Conservation (phyloP, 2,888 invertebrate genomes). For the Xestia xanthographa region DNA sequence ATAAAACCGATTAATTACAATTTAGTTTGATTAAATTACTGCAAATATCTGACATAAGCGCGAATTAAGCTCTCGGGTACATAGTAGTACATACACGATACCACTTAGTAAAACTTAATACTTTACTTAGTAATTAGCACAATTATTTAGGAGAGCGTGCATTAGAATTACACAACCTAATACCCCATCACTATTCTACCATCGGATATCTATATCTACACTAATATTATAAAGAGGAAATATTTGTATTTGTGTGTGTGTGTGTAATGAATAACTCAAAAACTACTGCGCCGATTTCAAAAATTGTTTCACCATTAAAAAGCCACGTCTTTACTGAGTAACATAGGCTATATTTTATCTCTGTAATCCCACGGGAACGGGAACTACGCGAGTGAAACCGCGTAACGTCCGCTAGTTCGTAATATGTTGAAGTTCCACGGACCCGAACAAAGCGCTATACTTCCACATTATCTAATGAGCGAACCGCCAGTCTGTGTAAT, state of each 20-base stretch:
- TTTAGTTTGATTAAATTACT: slow-evolving; percentile 39
- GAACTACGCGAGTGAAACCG: no score
- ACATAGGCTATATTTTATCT: no score
- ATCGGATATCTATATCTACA: no score
- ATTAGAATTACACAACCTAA: not conserved
- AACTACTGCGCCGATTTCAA: no score
- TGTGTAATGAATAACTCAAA: no score
- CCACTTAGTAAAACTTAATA: slow-evolving; percentile 63
- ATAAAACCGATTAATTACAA: slow-evolving; percentile 61
- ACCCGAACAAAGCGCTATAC: not conserved
- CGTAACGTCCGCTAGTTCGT: no score
- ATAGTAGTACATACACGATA: slow-evolving; percentile 76
- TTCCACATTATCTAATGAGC: not conserved
- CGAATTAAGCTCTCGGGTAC: slow-evolving; percentile 69
- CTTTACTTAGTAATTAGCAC: slow-evolving; percentile 12
- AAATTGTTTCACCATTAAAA: no score
- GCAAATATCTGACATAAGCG: slow-evolving; percentile 61
- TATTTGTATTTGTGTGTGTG: no score
- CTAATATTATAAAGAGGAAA: no score
- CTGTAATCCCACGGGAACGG: no score
- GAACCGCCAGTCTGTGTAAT: not conserved
- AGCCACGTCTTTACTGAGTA: no score
- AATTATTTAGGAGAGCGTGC: not conserved
- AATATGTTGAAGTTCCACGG: not conserved
- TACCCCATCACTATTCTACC: not conserved